Conservation (phyloP, 2,797 vertebrate species). For the Macropus fuliginosus region DNA sequence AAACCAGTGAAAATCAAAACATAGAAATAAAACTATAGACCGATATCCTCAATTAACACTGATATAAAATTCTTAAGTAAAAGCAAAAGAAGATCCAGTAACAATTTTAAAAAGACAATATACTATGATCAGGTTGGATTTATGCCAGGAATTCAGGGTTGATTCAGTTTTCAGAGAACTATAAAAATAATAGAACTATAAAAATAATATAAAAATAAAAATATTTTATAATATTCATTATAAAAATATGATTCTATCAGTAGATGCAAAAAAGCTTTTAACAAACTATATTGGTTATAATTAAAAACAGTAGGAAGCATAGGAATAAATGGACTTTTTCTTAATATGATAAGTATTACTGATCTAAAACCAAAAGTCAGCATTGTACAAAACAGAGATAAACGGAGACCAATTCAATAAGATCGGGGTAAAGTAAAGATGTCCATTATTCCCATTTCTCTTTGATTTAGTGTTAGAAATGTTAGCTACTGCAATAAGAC, state of each 20-base stretch:
- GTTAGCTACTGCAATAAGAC: neutral
- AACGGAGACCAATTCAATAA: neutral
- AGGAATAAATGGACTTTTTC: neutral
- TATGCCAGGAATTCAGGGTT: neutral
- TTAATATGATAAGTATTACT: neutral
- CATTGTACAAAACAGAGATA: neutral
- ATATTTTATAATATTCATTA: neutral
- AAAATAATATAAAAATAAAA: too few relatives aligned
- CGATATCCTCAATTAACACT: neutral
- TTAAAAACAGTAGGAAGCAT: neutral
- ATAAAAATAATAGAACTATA: neutral
- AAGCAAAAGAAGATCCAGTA: neutral
- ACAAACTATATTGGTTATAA: neutral
- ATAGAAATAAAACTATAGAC: neutral
- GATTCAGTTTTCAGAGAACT: neutral
- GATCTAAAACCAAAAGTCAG: neutral
- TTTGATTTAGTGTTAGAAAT: neutral
- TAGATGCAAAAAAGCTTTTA: neutral
- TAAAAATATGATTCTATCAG: neutral
- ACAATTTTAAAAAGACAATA: neutral
- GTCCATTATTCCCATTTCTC: neutral
- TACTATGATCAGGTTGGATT: neutral
- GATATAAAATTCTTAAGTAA: neutral
- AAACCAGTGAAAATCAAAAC: neutral
- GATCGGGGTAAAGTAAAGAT: neutral